Base-by-base conservation (phyloP, 2,797 vertebrate genomes). In the Pteropus rufus region DNA sequence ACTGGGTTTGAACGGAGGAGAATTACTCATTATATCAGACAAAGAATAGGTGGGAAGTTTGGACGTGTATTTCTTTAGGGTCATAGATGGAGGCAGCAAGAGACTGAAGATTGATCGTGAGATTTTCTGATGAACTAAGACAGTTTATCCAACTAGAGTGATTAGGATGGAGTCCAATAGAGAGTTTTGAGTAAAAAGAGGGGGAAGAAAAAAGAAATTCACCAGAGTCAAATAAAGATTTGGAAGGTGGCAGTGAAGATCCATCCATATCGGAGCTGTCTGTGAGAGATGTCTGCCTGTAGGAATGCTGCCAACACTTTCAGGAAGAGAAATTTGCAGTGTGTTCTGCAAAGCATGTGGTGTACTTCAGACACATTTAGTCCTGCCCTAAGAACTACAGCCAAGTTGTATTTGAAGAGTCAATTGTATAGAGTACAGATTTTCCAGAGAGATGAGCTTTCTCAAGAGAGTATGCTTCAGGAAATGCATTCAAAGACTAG, bases 371-470 rank as follows among this genome's bases (percentile, higher is more conserved):
- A 41, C 46, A 82, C 1, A 64, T 19, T 54, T 54, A 41, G 31
- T 12, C 16, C 16, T 89, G 12, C 16, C 58, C 79, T 72, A 89
- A 75, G 64, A 89, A 39, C 49, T 73, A 7, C 0, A 77, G 23
- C 54, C 24, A 64, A n/a, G 8, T 67, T 56, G 24, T 62, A 92
- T 49, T 73, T 93, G 64, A 95, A 96, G 41, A 54, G 8, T 70
- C 34, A 54, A 2, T 77, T 41, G 31, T 26, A 31, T 24, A 21
- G 18, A 49, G 18, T 44, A 70, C 23, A 70, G 24, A 75, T 84
- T 81, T 95, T 81, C 44, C 44, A 93, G 60, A 93, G n/a, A 94
- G 34, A 64, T 44, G 41, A 84, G 6, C 39, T 93, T n/a, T 81
- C 14, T 83, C 52, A 70, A 62, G 39, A 85, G 23, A 94, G 2